phyloP scores from a whole-genome alignment of 1,140 invertebrate genomes.

The Aplysia californica region DNA sequence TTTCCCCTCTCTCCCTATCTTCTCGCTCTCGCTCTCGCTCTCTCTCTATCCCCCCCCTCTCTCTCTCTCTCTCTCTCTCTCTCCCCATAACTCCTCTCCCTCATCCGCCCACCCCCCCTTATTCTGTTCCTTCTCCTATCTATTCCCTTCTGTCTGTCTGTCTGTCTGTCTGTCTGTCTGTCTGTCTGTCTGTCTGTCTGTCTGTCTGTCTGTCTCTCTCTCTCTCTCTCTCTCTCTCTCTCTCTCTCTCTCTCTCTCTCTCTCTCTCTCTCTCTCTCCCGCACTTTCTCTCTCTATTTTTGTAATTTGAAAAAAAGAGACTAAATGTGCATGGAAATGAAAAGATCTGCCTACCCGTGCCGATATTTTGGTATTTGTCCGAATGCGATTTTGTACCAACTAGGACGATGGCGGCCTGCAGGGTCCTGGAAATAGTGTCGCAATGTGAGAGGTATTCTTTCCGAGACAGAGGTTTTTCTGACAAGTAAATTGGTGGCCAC shows the following conservation, averaged over 20 bases:
- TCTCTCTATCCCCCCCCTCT: not conserved
- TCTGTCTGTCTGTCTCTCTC: not conserved
- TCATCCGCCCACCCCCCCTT: not conserved
- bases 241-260: not conserved
- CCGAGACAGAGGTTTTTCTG: no score
- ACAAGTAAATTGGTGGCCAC: no score
- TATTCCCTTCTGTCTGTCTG: no score
- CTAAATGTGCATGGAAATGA: no score
- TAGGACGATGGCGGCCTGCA: no score
- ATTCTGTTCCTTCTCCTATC: not conserved
- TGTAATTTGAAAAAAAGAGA: no score
- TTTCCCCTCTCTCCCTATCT: not conserved
- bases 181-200: not conserved
- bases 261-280: not conserved
- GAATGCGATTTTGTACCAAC: no score
- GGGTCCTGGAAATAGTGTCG: no score
- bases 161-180: not conserved
- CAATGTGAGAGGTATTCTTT: no score
- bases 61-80: not conserved
- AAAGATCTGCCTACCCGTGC: no score
- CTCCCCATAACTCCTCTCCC: no score
- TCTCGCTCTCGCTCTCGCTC: not conserved
- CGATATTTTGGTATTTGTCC: no score
- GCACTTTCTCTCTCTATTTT: not conserved
- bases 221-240: not conserved